These are phyloP conservation scores for Pyrgilauda ruficollis DNA, from an alignment of 2,113 vertebrate species.

Conservation along the genomic window DNA sequence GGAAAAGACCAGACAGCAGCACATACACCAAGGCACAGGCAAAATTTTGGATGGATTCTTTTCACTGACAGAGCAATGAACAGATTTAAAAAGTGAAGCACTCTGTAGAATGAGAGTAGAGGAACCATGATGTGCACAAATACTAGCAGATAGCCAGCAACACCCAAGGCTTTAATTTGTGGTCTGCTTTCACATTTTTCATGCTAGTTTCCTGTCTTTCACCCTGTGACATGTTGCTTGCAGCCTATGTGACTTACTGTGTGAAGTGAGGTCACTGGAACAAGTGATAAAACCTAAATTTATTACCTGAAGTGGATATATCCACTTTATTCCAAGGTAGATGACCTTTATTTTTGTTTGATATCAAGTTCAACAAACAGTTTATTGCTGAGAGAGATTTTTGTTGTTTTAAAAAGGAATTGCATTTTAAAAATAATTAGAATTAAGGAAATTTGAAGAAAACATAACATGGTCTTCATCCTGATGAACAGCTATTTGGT, in stretches of 20 bases:
- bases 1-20: background rate
- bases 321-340: background rate
- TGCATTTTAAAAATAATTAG: background rate
- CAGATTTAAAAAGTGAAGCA: background rate
- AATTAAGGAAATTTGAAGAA: background rate
- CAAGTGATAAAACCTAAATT: background rate
- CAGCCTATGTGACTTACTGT: background rate
- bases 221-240: background rate
- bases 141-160: background rate
- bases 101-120: background rate
- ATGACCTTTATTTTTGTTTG: background rate
- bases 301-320: background rate
- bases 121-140: background rate
- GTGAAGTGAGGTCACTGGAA: background rate
- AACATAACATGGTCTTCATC: background rate
- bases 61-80: background rate
- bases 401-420: background rate
- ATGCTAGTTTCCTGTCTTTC: background rate
- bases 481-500: background rate
- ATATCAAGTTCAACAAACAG: background rate
- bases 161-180: background rate
- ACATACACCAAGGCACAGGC: background rate
- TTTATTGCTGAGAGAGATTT: background rate
- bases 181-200: background rate
- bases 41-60: background rate